Evolutionary conservation across 2,888 invertebrate genomes (phyloP), one percentile per base, ranked within the genome.

Genomic region (Meta bourneti): DNA sequence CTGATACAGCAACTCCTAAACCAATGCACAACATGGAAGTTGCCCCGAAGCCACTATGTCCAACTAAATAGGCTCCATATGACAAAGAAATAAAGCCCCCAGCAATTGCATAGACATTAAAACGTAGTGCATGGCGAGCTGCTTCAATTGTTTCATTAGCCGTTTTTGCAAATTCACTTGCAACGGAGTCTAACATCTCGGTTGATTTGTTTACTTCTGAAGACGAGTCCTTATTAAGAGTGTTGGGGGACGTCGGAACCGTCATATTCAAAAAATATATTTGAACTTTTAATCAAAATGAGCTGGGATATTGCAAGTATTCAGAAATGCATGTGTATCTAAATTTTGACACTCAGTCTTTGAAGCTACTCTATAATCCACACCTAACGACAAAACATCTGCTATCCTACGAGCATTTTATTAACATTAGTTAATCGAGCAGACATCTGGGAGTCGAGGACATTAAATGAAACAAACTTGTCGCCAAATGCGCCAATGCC

Each of bases 1-100:
- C 91, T n/a, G 93, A 92, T 7, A 93, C 87, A 6, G 89, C 93
- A 77, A 93, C 84, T 20, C 93, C 87, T 11, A 93, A 48, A 82
- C 93, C 86, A 52, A 89, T 74, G 19, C 92, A 92, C n/a, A 89
- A 49, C 81, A 89, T 84, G n/a, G 92, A 89, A 13, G 92, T 89
- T n/a, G 92, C 86, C 13, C 89, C 92, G 79, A 89, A 86, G 11
- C 92, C 92, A 61, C 81, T 54, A 72, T 82, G 85, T 51, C 92
- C 92, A 9, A 86, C 52, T 71, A 88, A 80, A 82, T 92, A 92
- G 4, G 92, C 92, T 49, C 92, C 92, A 82, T 92, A 92, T 16
- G 75, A 79, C 61, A 92, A 81, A 34, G 89, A 85, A 74, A 89
- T 61, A 69, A 92, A 85, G 20, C 92, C 89, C 54, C 92, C 89